Evolutionary conservation across 2,888 invertebrate genomes (phyloP), one percentile per base, ranked within the genome.

Genomic region (Lochmaea capreae): DNA sequence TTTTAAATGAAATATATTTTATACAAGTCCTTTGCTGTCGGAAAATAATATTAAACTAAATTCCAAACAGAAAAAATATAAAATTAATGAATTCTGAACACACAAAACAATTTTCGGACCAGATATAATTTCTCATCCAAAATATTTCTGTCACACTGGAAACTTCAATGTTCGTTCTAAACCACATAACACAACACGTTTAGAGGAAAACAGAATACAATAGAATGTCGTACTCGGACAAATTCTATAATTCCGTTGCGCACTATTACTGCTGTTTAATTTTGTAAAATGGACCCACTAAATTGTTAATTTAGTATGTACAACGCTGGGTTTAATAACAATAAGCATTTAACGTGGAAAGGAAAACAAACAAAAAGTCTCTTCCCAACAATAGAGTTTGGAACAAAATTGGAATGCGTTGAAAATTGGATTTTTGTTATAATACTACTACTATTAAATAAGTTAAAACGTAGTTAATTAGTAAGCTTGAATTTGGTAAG

Each of bases 181-280:
- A 52, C 52, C 52, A 52, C 52, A 52, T 8, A 52, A 52, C 52
- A 49, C 14, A n/a, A 49, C 49, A 52, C 52, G 11, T 52, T 52
- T n/a, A n/a, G 6, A 52, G 14, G 52, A n/a, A 52, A 52, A 16
- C 16, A 16, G 52, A 52, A 52, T 52, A 52, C 52, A 52, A 52
- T 52, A 52, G 52, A 11, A 52, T 52, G 52, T 49, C 49, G 14
- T 16, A 52, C 16, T 52, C 52, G 12, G 16, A 52, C 52, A 52
- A 52, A 52, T 52, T 52, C 52, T 52, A 52, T 52, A n/a, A 52
- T 52, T 52, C 16, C 16, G 18, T 18, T 54, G n/a, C 3, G 16
- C 10, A 54, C 54, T 18, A 6, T 52, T 54, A 16, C 18, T 18
- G 11, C 18, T 18, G 18, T 54, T 18, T 18, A 54, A 54, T 54